phyloP scores from a whole-genome alignment of 2,113 vertebrate genomes.

The Phodopus roborovskii region DNA sequence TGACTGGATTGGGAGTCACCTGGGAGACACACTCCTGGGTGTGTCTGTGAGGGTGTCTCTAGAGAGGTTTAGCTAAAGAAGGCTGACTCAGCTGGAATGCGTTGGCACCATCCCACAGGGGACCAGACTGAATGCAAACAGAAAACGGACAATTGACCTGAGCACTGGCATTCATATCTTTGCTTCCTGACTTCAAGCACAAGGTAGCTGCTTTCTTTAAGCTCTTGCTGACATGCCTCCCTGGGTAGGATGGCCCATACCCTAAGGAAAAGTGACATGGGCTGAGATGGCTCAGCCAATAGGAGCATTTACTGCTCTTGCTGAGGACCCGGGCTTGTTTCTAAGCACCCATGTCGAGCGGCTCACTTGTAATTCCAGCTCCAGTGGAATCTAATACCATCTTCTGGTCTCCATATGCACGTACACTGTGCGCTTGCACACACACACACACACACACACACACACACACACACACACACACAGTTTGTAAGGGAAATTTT shows the following conservation, averaged over 20 bases:
- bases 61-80: background rate
- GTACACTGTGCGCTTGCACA: fast-evolving
- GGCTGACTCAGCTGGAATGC: background rate
- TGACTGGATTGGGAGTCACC: background rate
- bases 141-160: background rate
- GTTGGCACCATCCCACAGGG: background rate
- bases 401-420: background rate
- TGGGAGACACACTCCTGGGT: background rate
- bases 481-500: background rate
- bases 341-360: background rate
- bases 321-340: background rate
- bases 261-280: background rate
- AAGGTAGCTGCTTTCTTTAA: background rate
- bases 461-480: background rate
- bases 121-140: background rate
- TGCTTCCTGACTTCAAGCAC: background rate
- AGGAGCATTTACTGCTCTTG: background rate
- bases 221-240: background rate
- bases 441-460: background rate
- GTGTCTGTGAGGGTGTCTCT: background rate
- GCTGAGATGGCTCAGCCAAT: background rate
- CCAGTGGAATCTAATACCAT: background rate
- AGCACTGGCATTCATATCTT: background rate
- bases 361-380: background rate
- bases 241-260: background rate